Evolutionary conservation across 1,140 invertebrate species (phyloP).

Genomic region (Zophobas morio): DNA sequence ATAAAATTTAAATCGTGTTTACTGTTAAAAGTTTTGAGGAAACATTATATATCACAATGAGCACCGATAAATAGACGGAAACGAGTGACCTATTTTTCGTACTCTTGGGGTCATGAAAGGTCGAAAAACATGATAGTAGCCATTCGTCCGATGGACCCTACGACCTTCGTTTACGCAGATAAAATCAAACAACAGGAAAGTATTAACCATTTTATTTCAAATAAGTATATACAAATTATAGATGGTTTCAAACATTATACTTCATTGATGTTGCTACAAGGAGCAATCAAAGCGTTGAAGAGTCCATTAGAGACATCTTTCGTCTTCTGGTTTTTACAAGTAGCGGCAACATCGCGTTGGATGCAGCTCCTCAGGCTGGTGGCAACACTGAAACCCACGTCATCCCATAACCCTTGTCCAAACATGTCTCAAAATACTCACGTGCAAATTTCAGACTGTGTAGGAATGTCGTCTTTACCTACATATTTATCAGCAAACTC

Average conservation of each 20-base stretch:
- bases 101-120: too few species aligned
- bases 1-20: too few species aligned
- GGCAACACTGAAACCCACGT: not conserved
- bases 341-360: not conserved
- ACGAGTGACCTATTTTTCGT: too few species aligned
- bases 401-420: not conserved
- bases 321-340: conserved; percentile 23
- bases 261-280: conserved; percentile 6
- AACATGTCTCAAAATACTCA: not conserved
- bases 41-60: too few species aligned
- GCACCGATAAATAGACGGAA: too few species aligned
- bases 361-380: conserved; percentile 13
- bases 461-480: not conserved
- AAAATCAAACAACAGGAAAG: too few species aligned
- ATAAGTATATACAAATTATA: too few species aligned
- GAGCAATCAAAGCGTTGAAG: conserved; percentile 1
- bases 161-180: too few species aligned
- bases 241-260: not conserved
- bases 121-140: too few species aligned
- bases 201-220: too few species aligned
- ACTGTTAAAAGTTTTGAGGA: too few species aligned
- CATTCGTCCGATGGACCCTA: too few species aligned
- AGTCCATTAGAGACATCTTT: not conserved
- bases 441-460: conserved; percentile 12
- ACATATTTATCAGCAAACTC: not conserved